These are phyloP conservation scores for Dendrolimus kikuchii DNA, from an alignment of 1,140 invertebrate genomes.

Conservation along the genomic window DNA sequence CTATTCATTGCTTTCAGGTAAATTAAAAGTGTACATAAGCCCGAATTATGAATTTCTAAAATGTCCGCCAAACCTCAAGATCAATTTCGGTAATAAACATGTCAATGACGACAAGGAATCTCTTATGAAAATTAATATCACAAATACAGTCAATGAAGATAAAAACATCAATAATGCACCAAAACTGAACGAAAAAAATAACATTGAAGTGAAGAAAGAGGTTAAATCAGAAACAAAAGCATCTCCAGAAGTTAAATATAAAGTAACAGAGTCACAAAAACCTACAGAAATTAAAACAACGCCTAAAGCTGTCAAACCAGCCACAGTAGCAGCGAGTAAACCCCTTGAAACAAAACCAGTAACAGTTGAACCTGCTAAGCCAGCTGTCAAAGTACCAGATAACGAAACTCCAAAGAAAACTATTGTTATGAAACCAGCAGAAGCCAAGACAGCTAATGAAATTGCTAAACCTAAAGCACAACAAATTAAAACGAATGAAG, in stretches of 20 bases:
- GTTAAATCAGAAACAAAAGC: not conserved
- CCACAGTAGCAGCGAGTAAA: not conserved
- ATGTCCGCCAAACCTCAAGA: conserved; percentile 33
- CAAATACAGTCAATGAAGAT: not conserved
- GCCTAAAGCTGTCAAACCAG: not conserved
- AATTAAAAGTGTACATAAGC: conserved; percentile 27
- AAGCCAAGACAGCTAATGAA: not conserved
- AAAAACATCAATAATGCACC: not conserved
- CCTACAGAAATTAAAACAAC: not conserved
- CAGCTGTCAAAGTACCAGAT: not conserved
- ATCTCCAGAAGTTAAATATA: not conserved
- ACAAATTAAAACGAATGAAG: too few relatives aligned
- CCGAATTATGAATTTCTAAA: conserved; percentile 37
- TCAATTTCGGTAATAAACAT: conserved; percentile 16
- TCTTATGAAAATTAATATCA: too few relatives aligned
- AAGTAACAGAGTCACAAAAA: conserved; percentile 3
- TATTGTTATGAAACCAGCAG: not conserved
- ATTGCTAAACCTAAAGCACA: too few relatives aligned
- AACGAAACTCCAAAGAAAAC: conserved; percentile 1
- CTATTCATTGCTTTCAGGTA: conserved; percentile 25
- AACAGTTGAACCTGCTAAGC: conserved; percentile 1
- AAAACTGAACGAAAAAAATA: not conserved
- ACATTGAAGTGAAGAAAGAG: not conserved
- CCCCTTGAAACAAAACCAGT: not conserved
- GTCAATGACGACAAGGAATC: too few relatives aligned